Conservation (phyloP, 2,797 vertebrate species). For the Premnoplex brunnescens region DNA sequence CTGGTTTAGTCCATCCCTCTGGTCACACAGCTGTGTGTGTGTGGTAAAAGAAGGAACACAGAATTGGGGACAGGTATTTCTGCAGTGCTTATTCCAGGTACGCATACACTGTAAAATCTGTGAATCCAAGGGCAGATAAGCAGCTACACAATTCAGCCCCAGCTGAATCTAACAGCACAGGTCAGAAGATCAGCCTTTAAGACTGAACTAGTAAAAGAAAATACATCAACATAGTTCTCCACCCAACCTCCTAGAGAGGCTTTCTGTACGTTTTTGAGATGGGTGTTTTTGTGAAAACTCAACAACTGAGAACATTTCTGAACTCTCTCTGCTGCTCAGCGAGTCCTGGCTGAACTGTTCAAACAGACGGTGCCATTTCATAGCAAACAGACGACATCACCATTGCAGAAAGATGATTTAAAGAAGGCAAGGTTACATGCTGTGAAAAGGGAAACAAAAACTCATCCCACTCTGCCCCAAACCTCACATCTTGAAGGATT, state of each 20-base stretch:
- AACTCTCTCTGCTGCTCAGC: neutral
- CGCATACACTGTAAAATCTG: neutral
- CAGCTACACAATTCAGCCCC: neutral
- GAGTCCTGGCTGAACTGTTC: neutral
- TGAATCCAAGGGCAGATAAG: neutral
- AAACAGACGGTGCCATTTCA: neutral
- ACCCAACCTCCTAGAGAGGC: neutral
- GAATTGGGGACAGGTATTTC: neutral
- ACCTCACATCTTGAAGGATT: neutral
- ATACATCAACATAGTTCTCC: neutral
- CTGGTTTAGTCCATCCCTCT: neutral
- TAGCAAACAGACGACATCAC: neutral
- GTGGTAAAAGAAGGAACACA: neutral
- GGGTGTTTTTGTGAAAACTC: neutral
- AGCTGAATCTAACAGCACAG: neutral
- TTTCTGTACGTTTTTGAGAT: neutral
- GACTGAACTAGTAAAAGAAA: neutral
- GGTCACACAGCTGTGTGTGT: neutral
- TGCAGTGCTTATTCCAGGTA: neutral
- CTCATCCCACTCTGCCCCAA: neutral
- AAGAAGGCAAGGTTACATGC: neutral
- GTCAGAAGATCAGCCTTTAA: neutral
- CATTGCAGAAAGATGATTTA: neutral
- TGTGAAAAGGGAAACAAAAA: neutral
- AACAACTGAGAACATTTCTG: neutral